Conservation (phyloP, 2,888 invertebrate genomes). For the Herminia tarsipennalis region DNA sequence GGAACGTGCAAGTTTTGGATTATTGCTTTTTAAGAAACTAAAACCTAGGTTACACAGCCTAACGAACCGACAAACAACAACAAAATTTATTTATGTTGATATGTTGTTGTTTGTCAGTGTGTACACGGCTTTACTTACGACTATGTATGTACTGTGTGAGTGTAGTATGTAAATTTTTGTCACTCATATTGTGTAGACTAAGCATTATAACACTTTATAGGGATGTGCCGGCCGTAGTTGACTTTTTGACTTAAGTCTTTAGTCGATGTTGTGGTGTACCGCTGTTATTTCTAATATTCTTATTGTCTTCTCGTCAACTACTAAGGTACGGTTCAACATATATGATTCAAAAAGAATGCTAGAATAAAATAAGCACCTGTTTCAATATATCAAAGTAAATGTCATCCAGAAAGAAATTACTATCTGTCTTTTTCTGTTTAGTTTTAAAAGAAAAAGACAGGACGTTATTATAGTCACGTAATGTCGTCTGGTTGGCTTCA, state of each 20-base stretch:
- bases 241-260: slow-evolving; percentile 10
- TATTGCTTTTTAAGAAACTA: slow-evolving; percentile 24
- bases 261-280: not conserved
- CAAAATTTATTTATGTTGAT: slow-evolving; percentile 16
- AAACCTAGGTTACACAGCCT: slow-evolving; percentile 6
- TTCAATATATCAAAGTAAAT: not conserved
- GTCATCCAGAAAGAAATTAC: not conserved
- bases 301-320: slow-evolving; percentile 15
- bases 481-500: not conserved
- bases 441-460: not conserved
- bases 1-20: slow-evolving; percentile 27
- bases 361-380: slow-evolving; percentile 25
- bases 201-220: slow-evolving; percentile 37
- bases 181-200: slow-evolving; percentile 46
- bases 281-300: not conserved
- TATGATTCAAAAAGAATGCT: slow-evolving; percentile 38
- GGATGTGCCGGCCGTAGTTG: slow-evolving; percentile 17
- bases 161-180: slow-evolving; percentile 42
- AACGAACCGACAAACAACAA: slow-evolving; percentile 6
- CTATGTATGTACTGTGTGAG: slow-evolving; percentile 38
- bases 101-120: slow-evolving; percentile 29
- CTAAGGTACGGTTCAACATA: slow-evolving; percentile 11
- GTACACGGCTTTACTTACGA: slow-evolving; percentile 26
- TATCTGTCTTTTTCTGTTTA: slow-evolving; percentile 4
- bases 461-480: no score